phyloP scores from a whole-genome alignment of 1,140 invertebrate genomes.

The Stegodyphus mimosarum region DNA sequence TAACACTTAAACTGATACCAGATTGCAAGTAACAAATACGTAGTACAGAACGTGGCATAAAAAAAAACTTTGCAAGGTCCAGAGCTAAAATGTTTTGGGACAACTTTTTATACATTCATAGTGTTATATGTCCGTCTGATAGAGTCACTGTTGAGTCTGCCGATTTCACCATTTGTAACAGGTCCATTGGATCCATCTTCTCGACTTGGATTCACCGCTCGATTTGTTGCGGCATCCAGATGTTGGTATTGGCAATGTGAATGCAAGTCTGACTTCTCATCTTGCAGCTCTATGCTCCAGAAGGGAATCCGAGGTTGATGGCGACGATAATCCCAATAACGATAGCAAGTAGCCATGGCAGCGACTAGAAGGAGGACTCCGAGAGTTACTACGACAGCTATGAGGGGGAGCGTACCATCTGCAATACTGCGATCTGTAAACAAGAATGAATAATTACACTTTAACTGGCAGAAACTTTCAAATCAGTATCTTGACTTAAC shows the following conservation, averaged over 20 bases:
- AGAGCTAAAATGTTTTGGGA: neutral
- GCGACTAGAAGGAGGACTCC: slow-evolving; percentile 58
- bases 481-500: too few species aligned
- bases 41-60: too few species aligned
- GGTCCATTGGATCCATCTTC: neutral
- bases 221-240: slow-evolving; percentile 52
- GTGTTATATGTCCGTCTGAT: slow-evolving; percentile 49
- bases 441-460: neutral
- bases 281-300: slow-evolving; percentile 59
- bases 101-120: slow-evolving; percentile 33
- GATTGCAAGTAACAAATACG: too few species aligned
- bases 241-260: slow-evolving; percentile 59
- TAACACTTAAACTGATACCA: too few species aligned
- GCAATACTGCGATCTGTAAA: slow-evolving; percentile 52
- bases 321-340: slow-evolving; percentile 55
- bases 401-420: slow-evolving; percentile 55
- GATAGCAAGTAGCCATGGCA: slow-evolving; percentile 57
- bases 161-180: slow-evolving; percentile 2
- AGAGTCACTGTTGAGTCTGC: slow-evolving; percentile 33
- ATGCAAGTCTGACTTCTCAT: slow-evolving; percentile 46
- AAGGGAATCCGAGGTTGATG: slow-evolving; percentile 57
- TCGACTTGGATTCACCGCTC: neutral
- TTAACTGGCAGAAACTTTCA: too few species aligned
- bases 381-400: slow-evolving; percentile 58
- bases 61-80: too few species aligned